Base-by-base conservation (phyloP, 1,140 invertebrate genomes). In the Danaus plexippus region DNA sequence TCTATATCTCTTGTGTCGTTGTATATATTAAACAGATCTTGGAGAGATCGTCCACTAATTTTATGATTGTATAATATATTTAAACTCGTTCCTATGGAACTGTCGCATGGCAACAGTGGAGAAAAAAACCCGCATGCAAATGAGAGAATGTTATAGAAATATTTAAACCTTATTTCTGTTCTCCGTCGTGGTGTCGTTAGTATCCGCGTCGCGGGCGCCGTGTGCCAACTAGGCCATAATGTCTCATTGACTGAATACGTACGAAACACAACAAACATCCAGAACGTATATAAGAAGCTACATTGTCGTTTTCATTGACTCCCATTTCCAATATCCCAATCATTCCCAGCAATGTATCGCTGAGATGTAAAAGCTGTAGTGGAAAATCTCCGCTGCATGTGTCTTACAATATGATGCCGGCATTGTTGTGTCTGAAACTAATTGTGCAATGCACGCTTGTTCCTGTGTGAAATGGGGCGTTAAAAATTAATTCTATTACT, bases 401-500 rank as follows among this genome's bases (percentile, higher is more conserved):
- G 41, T 10, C 59, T 60, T 72, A 75, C 71, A 73, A 71, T 69
- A 67, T 75, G 66, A 66, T 50, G 59, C 64, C 49, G 57, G 61
- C 61, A 75, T 79, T 79, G 72, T 79, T 76, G 68, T 75, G 76
- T 78, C 73, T 76, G 70, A 71, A 54, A 65, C 45, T 59, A 57
- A 69, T 78, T 79, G 72, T 70, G 76, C 69, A 79, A 79, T 63
- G 50, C 46, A 74, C 68, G 65, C 75, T 77, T 73, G 71, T 71
- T 69, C 62, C 63, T 70, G 61, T 62, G 56, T 64, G 65, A 63
- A 73, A 75, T 72, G 65, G 70, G 70, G 22, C 69, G 61, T 47
- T 52, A n/a, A 11, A 45, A 54, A 13, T 43, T 32, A 32, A 32
- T 32, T 32, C 22, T 32, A 32, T 32, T 32, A 32, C 22, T 32